Evolutionary conservation across 2,888 invertebrate genomes (phyloP).

Genomic region (Orthosia gracilis): DNA sequence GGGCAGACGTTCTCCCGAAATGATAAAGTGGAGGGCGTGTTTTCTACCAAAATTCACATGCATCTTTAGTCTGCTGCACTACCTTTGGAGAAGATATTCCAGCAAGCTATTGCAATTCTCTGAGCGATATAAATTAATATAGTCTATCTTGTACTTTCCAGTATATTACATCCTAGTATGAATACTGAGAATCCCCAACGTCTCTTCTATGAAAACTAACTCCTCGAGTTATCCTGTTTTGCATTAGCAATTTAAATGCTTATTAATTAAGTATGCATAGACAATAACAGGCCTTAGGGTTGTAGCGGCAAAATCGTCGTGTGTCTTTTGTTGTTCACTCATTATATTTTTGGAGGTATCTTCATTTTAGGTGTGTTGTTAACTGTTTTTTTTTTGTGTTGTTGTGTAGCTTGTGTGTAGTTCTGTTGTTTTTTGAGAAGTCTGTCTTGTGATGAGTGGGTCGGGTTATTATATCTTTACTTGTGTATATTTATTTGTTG

Average conservation of each 20-base stretch:
- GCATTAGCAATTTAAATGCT: conserved; percentile 85
- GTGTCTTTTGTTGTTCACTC: conserved; percentile 61
- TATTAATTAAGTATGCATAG: conserved; percentile 86
- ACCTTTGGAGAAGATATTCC: no score
- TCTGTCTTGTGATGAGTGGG: background rate
- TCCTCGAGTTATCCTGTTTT: conserved; percentile 63
- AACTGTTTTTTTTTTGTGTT: conserved; percentile 2
- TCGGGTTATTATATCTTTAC: background rate
- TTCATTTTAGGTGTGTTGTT: conserved; percentile 18
- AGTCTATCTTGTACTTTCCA: conserved; percentile 7
- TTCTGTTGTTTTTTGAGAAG: background rate
- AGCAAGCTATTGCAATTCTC: no score
- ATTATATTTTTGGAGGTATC: conserved; percentile 45
- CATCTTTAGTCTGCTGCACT: no score
- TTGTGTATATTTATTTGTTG: no score
- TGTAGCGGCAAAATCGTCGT: conserved; percentile 67
- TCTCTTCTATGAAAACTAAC: conserved; percentile 67
- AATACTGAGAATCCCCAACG: conserved; percentile 31
- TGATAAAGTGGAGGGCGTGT: no score
- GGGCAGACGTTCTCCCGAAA: no score
- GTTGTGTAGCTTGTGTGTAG: conserved; percentile 11
- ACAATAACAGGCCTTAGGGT: conserved; percentile 76
- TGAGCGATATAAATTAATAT: background rate
- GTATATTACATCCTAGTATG: conserved; percentile 1
- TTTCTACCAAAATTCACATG: no score